Percentiles rank a stretch among this genome's conserved stretches.
Evolutionary conservation across 2,888 invertebrate genomes (phyloP).

Genomic region (Oscheius sp.): DNA sequence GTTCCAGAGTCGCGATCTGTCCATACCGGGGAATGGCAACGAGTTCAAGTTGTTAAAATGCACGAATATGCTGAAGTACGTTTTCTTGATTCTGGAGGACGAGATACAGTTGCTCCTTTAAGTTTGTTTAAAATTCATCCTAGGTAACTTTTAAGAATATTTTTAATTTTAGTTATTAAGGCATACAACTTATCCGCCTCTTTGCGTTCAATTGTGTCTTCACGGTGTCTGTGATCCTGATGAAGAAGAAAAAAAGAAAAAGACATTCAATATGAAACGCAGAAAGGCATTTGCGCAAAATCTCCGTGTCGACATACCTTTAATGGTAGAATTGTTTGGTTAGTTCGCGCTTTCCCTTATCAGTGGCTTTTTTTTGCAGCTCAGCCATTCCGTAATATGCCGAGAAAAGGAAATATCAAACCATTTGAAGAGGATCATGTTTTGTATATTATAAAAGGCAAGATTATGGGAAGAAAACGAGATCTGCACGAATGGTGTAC

Average conservation of each 20-base stretch:
- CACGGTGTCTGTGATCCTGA: constrained; percentile 33
- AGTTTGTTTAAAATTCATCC: constrained; percentile 43
- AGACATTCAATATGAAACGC: neutral
- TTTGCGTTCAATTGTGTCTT: constrained; percentile 40
- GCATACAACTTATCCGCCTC: constrained; percentile 41
- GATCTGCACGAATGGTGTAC: too few species aligned
- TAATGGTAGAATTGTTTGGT: neutral
- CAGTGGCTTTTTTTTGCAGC: neutral
- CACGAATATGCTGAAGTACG: constrained; percentile 38
- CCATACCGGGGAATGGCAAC: constrained; percentile 51
- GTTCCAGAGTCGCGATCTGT: constrained; percentile 39
- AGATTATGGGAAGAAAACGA: too few species aligned
- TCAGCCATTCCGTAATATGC: neutral
- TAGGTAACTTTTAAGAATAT: constrained; percentile 29
- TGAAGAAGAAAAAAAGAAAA: neutral
- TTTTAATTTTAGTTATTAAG: constrained; percentile 24
- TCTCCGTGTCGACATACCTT: constrained; percentile 26
- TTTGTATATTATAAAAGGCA: neutral
- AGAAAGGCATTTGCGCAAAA: neutral
- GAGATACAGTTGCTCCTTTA: constrained; percentile 37
- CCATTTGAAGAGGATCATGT: constrained; percentile 13
- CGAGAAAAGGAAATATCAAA: neutral
- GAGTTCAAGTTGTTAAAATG: constrained; percentile 35
- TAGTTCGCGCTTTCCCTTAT: neutral
- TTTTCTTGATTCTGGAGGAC: constrained; percentile 47